Evolutionary conservation across 2,113 vertebrate species (phyloP).

Genomic region (Ctenomys sociabilis): DNA sequence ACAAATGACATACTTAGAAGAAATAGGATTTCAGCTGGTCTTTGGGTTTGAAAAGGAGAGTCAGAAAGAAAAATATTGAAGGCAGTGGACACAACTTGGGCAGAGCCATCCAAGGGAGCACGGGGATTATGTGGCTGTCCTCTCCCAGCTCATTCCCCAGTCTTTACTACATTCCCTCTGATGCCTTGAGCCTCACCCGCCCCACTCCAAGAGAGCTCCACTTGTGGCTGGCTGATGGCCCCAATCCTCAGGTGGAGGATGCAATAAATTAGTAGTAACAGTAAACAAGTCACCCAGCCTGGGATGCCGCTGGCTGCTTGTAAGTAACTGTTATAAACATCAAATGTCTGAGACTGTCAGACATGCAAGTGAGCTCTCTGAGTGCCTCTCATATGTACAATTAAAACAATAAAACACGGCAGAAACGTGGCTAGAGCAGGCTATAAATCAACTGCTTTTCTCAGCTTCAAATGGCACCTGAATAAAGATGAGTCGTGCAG

Average conservation of each 20-base stretch:
- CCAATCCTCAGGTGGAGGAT: conserved; percentile 71
- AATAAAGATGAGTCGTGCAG: conserved; percentile 74
- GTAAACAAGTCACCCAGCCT: conserved; percentile 74
- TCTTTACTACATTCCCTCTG: background rate
- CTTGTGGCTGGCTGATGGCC: conserved; percentile 70
- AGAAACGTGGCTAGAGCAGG: conserved; percentile 73
- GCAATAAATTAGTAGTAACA: conserved; percentile 75
- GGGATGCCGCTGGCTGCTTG: conserved; percentile 76
- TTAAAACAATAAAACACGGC: conserved; percentile 83
- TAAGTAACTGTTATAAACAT: conserved; percentile 82
- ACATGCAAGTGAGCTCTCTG: conserved; percentile 66
- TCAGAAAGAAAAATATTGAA: background rate
- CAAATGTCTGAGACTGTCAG: conserved; percentile 79
- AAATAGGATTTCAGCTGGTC: conserved; percentile 9
- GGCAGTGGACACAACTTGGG: background rate
- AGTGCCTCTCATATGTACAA: conserved; percentile 77
- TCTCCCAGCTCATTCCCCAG: background rate
- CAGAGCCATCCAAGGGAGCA: background rate
- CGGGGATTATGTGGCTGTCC: background rate
- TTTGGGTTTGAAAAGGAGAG: background rate
- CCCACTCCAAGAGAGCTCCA: conserved; percentile 55
- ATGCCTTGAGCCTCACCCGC: background rate
- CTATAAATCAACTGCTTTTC: conserved; percentile 77
- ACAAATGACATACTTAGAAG: conserved; percentile 29
- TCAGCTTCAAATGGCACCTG: conserved; percentile 67